Evolutionary conservation across 2,113 vertebrate species (phyloP).

Genomic region (Dasypus novemcinctus): DNA sequence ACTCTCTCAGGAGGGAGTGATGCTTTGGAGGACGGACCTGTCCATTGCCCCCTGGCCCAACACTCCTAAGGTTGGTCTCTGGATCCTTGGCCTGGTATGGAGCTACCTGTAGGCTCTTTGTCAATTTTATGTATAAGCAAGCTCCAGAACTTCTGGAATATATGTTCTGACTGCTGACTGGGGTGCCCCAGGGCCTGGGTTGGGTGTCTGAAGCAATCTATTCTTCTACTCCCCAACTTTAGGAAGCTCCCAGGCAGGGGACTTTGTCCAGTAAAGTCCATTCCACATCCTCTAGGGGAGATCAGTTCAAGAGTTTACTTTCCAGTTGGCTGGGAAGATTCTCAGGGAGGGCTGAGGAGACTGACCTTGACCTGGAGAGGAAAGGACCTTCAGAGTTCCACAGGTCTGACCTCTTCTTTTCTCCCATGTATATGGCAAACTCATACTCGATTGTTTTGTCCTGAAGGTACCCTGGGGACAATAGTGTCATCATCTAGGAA

Average conservation of each 20-base stretch:
- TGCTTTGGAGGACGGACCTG: neutral
- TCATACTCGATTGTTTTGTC: neutral
- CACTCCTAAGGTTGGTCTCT: neutral
- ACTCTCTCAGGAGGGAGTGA: neutral
- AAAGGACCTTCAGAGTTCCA: neutral
- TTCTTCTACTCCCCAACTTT: neutral
- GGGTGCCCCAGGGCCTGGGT: neutral
- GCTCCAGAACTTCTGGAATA: slow-evolving; percentile 7
- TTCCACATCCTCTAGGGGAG: neutral
- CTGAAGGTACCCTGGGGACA: neutral
- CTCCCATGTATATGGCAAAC: neutral
- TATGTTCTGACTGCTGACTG: neutral
- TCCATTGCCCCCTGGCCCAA: neutral
- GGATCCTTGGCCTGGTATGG: neutral
- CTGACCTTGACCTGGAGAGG: neutral
- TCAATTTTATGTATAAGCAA: neutral
- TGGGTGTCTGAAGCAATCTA: neutral
- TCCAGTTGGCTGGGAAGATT: neutral
- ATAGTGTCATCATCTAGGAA: neutral
- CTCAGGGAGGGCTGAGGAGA: neutral
- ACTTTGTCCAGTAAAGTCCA: neutral
- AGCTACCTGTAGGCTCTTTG: neutral
- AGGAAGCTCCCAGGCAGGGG: neutral
- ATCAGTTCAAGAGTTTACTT: neutral
- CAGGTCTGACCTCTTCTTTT: neutral